These are phyloP conservation scores for Lindbergichthys nudifrons DNA, from an alignment of 2,797 vertebrate species.

Conservation along the genomic window DNA sequence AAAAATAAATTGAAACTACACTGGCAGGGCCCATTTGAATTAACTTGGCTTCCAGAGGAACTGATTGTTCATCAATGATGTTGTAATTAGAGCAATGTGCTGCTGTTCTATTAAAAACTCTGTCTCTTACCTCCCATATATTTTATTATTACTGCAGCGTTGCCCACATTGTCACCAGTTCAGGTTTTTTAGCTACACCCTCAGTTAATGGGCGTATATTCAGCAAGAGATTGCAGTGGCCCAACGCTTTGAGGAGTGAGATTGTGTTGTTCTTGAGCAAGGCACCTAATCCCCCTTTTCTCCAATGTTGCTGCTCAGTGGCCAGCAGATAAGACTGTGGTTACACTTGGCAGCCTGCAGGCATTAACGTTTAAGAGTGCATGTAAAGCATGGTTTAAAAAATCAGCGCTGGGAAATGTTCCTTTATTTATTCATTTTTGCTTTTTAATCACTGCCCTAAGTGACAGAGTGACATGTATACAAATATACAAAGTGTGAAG, in stretches of 20 bases:
- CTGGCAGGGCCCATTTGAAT: neutral
- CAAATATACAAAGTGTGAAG: neutral
- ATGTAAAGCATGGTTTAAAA: neutral
- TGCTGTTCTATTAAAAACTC: neutral
- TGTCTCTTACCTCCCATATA: neutral
- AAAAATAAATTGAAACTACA: neutral
- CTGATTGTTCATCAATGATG: neutral
- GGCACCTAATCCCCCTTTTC: neutral
- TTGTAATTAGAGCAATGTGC: neutral
- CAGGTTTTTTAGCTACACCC: constrained; percentile 23
- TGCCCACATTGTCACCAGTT: neutral
- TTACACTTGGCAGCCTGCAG: neutral
- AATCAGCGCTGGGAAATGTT: neutral
- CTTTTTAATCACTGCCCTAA: neutral
- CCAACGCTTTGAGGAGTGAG: constrained; percentile 4
- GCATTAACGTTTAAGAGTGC: neutral
- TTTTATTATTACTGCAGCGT: neutral
- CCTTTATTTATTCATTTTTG: neutral
- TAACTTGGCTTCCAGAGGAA: neutral
- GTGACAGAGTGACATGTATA: neutral
- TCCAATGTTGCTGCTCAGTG: neutral
- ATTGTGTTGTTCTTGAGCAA: constrained; percentile 12
- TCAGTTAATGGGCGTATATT: constrained; percentile 11
- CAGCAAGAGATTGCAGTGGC: neutral
- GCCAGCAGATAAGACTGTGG: constrained; percentile 20